Conservation (phyloP, 92 coral and sea anemone species). For the Palythoa heliodiscus region DNA sequence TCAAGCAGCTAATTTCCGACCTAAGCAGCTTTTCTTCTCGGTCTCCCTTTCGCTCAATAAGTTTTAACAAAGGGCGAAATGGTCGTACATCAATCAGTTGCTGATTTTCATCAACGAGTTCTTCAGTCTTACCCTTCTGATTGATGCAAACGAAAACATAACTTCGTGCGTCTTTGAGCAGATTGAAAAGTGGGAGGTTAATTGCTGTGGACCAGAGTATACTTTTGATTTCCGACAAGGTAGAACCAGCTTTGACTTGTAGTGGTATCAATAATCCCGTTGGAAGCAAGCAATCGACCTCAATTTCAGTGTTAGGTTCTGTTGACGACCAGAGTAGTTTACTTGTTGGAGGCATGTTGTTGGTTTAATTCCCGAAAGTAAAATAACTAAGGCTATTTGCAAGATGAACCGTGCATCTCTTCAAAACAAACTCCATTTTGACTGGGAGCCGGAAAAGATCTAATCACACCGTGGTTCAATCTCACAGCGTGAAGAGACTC, state of each 20-base stretch:
- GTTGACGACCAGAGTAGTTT: constrained; percentile 79
- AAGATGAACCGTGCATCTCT: too few species aligned
- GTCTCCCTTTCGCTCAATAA: constrained; percentile 86
- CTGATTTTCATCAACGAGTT: constrained; percentile 82
- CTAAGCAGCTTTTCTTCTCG: constrained; percentile 82
- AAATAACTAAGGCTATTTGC: too few species aligned
- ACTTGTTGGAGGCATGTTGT: constrained; percentile 17
- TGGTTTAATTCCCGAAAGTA: too few species aligned
- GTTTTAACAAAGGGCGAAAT: constrained; percentile 85
- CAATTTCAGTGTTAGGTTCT: constrained; percentile 63
- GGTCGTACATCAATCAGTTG: constrained; percentile 87
- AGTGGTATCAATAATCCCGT: constrained; percentile 92
- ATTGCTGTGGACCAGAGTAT: constrained; percentile 85
- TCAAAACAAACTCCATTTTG: too few species aligned
- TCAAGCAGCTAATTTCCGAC: constrained; percentile 79
- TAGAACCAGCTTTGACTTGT: constrained; percentile 74
- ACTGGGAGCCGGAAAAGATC: too few species aligned
- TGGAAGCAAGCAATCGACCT: constrained; percentile 90
- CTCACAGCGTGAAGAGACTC: too few species aligned
- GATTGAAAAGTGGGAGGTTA: constrained; percentile 76
- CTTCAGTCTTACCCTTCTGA: constrained; percentile 90
- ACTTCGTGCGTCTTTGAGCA: constrained; percentile 67
- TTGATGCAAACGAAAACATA: constrained; percentile 90
- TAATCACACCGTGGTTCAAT: too few species aligned
- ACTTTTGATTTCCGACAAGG: constrained; percentile 74